Conservation (phyloP, 2,797 vertebrate genomes). For the Cyprinodon diabolis region DNA sequence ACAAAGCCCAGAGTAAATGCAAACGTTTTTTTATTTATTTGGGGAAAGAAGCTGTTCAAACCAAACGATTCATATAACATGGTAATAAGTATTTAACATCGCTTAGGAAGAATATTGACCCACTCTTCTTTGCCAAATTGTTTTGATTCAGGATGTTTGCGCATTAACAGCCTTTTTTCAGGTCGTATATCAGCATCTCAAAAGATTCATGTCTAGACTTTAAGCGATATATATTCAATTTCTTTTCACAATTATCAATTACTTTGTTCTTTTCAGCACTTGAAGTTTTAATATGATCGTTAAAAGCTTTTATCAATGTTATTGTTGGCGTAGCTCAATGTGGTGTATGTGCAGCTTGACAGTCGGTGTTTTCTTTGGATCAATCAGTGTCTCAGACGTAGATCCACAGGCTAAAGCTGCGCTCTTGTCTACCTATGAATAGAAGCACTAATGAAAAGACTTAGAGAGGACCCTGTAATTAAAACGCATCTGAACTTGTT, state of each 20-base stretch:
- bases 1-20: too few relatives aligned
- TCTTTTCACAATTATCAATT: not conserved
- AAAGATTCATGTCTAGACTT: not conserved
- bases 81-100: not conserved
- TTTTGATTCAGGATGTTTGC: not conserved
- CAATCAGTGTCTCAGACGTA: not conserved
- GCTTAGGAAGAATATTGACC: not conserved
- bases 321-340: not conserved
- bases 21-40: too few relatives aligned
- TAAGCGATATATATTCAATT: not conserved
- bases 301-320: not conserved
- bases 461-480: constrained; percentile 6
- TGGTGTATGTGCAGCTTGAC: not conserved
- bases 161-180: not conserved
- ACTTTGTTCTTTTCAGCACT: not conserved
- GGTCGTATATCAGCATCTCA: not conserved
- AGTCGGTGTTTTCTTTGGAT: not conserved
- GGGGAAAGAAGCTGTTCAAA: not conserved
- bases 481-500: constrained; percentile 38
- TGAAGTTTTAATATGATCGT: too few relatives aligned
- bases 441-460: constrained; percentile 4
- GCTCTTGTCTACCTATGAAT: not conserved
- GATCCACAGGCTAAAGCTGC: not conserved
- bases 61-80: not conserved
- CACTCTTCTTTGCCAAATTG: not conserved